A percentile compares a stretch with the other conserved stretches of the same genome.
phyloP scores from a whole-genome alignment of 2,797 vertebrate genomes.

The Tarsius wallacei region DNA sequence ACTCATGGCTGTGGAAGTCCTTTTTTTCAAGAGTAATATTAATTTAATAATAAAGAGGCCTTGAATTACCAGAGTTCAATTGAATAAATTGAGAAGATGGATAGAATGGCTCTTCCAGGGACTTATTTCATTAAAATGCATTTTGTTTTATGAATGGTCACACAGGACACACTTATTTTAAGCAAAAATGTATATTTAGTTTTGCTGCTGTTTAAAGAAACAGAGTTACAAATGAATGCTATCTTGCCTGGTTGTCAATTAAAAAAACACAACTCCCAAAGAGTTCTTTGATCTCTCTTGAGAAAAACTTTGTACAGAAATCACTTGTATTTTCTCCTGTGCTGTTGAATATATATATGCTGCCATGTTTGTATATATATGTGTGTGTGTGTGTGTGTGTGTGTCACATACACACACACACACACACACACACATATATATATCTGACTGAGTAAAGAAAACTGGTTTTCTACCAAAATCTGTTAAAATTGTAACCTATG shows the following conservation, averaged over 20 bases:
- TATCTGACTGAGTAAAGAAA: constrained; percentile 54
- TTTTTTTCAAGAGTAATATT: neutral
- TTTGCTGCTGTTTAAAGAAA: constrained; percentile 46
- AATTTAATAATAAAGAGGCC: constrained; percentile 25
- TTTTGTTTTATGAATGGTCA: neutral
- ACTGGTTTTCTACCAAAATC: constrained; percentile 87
- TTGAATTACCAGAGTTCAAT: constrained; percentile 12
- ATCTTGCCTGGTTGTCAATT: constrained; percentile 81
- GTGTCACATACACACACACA: too few species aligned
- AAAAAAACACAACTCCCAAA: constrained; percentile 63
- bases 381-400: neutral
- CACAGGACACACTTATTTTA: neutral
- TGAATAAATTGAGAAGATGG: neutral
- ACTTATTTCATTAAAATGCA: neutral
- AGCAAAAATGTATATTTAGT: neutral
- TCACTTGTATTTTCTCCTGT: constrained; percentile 87
- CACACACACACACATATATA: too few species aligned
- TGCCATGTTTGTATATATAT: too few species aligned
- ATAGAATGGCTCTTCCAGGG: neutral
- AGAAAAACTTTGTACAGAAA: constrained; percentile 87
- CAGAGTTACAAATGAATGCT: constrained; percentile 60
- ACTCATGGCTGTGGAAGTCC: neutral
- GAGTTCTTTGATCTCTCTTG: constrained; percentile 87
- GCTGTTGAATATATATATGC: neutral
- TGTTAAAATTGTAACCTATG: constrained; percentile 88